phyloP scores from a whole-genome alignment of 37 sponge, comb jelly and placozoan genomes.

The Beroe ovata region DNA sequence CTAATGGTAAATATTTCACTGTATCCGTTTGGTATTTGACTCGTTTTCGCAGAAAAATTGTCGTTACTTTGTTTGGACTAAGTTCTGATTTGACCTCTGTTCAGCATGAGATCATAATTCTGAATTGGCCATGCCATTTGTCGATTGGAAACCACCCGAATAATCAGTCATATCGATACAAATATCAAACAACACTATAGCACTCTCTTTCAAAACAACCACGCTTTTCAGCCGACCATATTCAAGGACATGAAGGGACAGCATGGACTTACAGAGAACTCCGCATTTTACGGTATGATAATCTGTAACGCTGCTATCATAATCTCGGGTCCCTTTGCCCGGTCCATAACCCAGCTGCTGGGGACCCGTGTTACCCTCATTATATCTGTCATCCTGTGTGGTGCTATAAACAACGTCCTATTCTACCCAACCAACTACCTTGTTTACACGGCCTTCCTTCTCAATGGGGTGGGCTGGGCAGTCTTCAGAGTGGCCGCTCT shows the following conservation, averaged over 20 bases:
- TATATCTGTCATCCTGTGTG: slow-evolving; percentile 36
- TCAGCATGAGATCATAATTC: too few species aligned
- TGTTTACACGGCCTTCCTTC: slow-evolving; percentile 22
- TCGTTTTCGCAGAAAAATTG: too few species aligned
- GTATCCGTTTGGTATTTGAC: too few species aligned
- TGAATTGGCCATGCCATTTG: too few species aligned
- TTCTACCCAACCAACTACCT: slow-evolving; percentile 62
- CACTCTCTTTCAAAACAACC: too few species aligned
- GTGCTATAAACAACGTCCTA: slow-evolving; percentile 30
- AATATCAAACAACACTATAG: too few species aligned
- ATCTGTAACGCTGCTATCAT: slow-evolving; percentile 32
- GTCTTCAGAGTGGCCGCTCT: slow-evolving; percentile 42
- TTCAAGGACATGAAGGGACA: slow-evolving; percentile 49
- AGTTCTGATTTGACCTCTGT: too few species aligned
- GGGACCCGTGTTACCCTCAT: slow-evolving; percentile 24
- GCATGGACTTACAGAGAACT: slow-evolving; percentile 32
- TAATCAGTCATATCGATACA: too few species aligned
- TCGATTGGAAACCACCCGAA: too few species aligned
- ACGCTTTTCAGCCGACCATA: slow-evolving; percentile 62
- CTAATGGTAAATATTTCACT: too few species aligned
- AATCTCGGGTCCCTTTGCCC: slow-evolving; percentile 19
- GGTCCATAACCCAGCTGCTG: slow-evolving; percentile 8
- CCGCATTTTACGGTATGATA: slow-evolving; percentile 42
- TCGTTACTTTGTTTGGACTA: too few species aligned
- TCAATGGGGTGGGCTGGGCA: slow-evolving; percentile 51